These are phyloP conservation scores for Silurus glanis DNA, from an alignment of 2,113 vertebrate genomes.

Conservation along the genomic window DNA sequence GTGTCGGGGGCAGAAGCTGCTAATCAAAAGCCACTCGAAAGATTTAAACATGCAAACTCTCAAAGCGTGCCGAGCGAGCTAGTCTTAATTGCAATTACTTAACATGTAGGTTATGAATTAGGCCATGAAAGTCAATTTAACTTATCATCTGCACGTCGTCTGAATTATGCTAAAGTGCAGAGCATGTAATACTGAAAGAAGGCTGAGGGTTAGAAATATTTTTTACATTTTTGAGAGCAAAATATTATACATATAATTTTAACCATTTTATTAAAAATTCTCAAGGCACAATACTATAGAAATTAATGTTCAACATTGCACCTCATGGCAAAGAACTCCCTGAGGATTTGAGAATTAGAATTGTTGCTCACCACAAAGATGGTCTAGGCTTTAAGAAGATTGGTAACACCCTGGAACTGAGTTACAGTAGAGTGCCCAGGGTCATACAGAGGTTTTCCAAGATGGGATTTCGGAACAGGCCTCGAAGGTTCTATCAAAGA, in stretches of 20 bases:
- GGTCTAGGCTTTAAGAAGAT: too few species aligned
- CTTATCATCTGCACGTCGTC: slow-evolving; percentile 25
- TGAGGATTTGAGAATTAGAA: too few species aligned
- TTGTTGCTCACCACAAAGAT: too few species aligned
- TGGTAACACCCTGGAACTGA: too few species aligned
- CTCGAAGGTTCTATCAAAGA: too few species aligned
- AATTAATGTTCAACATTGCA: too few species aligned
- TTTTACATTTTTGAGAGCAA: neutral
- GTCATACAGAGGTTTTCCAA: too few species aligned
- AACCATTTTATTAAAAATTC: neutral
- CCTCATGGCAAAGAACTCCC: too few species aligned
- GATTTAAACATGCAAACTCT: slow-evolving; percentile 23
- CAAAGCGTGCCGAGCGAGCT: slow-evolving; percentile 23
- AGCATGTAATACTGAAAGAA: slow-evolving; percentile 15
- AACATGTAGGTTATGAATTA: slow-evolving; percentile 47
- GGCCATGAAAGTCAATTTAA: slow-evolving; percentile 60
- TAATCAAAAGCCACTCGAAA: slow-evolving; percentile 55
- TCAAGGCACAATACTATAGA: too few species aligned
- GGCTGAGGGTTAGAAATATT: slow-evolving; percentile 12
- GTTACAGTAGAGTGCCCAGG: too few species aligned
- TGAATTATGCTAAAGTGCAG: slow-evolving; percentile 11
- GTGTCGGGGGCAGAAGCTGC: slow-evolving; percentile 34
- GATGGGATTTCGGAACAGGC: too few species aligned
- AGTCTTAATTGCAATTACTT: slow-evolving; percentile 54
- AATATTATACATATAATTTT: neutral